phyloP scores from a whole-genome alignment of 2,888 invertebrate species.

The Labia minor region DNA sequence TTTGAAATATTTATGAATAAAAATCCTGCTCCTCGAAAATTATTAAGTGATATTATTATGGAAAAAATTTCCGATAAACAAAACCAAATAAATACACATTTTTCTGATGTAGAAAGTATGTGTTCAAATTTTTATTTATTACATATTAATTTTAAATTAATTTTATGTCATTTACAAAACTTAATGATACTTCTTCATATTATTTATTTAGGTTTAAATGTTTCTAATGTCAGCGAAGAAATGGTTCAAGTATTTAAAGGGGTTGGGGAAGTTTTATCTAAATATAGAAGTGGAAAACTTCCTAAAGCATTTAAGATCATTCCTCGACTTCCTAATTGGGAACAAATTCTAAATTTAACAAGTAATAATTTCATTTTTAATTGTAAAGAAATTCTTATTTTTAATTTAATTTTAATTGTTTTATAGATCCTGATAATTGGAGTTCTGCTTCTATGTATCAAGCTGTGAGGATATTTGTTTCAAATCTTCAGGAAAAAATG shows the following conservation, averaged over 20 bases:
- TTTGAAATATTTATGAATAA: conserved; percentile 68
- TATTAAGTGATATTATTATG: conserved; percentile 81
- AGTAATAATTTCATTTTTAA: conserved; percentile 31
- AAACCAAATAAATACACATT: conserved; percentile 75
- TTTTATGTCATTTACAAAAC: too few species aligned
- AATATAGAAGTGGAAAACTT: conserved; percentile 89
- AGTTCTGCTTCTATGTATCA: conserved; percentile 96
- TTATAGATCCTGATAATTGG: conserved; percentile 84
- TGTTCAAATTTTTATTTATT: conserved; percentile 16
- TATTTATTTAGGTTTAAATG: conserved; percentile 45
- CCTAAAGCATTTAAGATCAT: conserved; percentile 98
- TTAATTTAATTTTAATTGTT: neutral
- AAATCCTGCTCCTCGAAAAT: conserved; percentile 51
- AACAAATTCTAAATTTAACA: conserved; percentile 74
- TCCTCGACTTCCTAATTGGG: conserved; percentile 87
- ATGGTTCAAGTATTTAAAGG: conserved; percentile 74
- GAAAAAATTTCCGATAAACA: conserved; percentile 89
- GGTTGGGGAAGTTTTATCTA: conserved; percentile 70
- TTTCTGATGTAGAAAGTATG: conserved; percentile 58
- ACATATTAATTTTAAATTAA: neutral
- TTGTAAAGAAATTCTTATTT: neutral
- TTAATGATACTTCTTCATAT: too few species aligned
- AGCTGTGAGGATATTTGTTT: conserved; percentile 91
- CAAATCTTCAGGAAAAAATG: conserved; percentile 91
- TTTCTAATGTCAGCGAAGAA: conserved; percentile 74